Evolutionary conservation across 2,888 invertebrate species (phyloP).

Genomic region (Cotesia congregata): DNA sequence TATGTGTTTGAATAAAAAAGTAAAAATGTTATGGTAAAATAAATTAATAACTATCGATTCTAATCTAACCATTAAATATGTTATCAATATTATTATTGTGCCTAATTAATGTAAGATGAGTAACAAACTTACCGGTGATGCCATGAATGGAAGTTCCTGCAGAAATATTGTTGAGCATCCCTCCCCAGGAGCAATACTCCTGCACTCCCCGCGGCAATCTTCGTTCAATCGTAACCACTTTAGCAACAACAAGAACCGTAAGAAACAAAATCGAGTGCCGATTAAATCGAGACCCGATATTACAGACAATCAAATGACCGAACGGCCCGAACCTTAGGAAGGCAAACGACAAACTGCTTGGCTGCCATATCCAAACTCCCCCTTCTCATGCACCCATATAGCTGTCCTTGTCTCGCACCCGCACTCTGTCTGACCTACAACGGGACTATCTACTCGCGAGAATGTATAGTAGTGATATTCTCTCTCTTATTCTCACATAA

Average conservation of each 20-base stretch:
- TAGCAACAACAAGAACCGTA: slow-evolving; percentile 37
- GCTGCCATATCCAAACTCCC: slow-evolving; percentile 68
- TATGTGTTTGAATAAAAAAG: background rate
- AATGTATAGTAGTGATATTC: background rate
- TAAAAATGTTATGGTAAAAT: background rate
- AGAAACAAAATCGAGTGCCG: slow-evolving; percentile 16
- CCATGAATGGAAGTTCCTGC: slow-evolving; percentile 68
- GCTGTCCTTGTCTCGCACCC: slow-evolving; percentile 41
- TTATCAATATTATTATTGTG: background rate
- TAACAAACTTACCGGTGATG: slow-evolving; percentile 64
- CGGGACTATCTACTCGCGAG: slow-evolving; percentile 20
- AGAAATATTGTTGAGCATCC: slow-evolving; percentile 70
- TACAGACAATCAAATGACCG: slow-evolving; percentile 48
- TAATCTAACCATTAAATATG: no score
- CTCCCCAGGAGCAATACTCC: slow-evolving; percentile 66
- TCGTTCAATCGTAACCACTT: slow-evolving; percentile 54
- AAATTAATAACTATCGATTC: no score
- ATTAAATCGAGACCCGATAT: slow-evolving; percentile 27
- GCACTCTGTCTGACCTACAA: slow-evolving; percentile 28
- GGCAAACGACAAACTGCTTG: slow-evolving; percentile 69
- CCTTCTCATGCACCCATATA: slow-evolving; percentile 47
- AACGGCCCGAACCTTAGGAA: slow-evolving; percentile 67
- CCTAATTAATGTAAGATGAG: background rate
- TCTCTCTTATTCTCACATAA: slow-evolving; percentile 21
- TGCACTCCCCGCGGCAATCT: slow-evolving; percentile 54